These are phyloP conservation scores for Hydrocynus forskahlii DNA, from an alignment of 2,797 vertebrate genomes.

Conservation along the genomic window DNA sequence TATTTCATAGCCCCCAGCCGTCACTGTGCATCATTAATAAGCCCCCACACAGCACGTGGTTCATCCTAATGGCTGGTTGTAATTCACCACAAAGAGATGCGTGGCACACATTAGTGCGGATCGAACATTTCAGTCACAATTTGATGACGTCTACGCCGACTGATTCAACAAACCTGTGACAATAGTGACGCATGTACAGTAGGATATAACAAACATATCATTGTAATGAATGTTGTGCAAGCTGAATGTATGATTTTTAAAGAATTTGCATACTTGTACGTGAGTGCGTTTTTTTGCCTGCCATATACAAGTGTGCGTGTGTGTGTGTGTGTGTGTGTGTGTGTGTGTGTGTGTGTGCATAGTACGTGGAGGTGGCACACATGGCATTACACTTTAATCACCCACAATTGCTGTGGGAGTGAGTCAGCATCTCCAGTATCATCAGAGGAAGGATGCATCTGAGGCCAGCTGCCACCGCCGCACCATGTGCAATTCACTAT, in stretches of 20 bases:
- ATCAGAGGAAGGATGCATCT: slow-evolving; percentile 59
- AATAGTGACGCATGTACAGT: slow-evolving; percentile 1
- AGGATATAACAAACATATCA: neutral
- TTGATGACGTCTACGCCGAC: neutral
- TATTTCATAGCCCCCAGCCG: slow-evolving; percentile 47
- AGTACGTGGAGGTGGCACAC: slow-evolving; percentile 62
- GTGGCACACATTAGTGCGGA: slow-evolving; percentile 37
- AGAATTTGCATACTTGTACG: slow-evolving; percentile 13
- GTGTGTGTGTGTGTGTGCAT: slow-evolving; percentile 47
- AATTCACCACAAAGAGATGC: slow-evolving; percentile 43
- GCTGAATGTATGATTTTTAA: neutral
- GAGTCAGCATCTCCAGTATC: slow-evolving; percentile 64
- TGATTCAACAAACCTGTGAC: slow-evolving; percentile 28
- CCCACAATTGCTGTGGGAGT: slow-evolving; percentile 65
- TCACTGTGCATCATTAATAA: slow-evolving; percentile 54
- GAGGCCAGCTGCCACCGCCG: slow-evolving; percentile 51
- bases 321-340: slow-evolving; percentile 34
- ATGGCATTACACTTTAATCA: slow-evolving; percentile 67
- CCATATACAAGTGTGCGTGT: too few relatives aligned
- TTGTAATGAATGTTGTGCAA: neutral
- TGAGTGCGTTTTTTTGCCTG: slow-evolving; percentile 18
- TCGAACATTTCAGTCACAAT: slow-evolving; percentile 16
- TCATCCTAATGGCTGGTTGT: slow-evolving; percentile 50
- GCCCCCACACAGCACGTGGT: slow-evolving; percentile 57
- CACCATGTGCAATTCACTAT: slow-evolving; percentile 50